Evolutionary conservation across 1,140 invertebrate genomes (phyloP).

Genomic region (Helicoverpa armigera): DNA sequence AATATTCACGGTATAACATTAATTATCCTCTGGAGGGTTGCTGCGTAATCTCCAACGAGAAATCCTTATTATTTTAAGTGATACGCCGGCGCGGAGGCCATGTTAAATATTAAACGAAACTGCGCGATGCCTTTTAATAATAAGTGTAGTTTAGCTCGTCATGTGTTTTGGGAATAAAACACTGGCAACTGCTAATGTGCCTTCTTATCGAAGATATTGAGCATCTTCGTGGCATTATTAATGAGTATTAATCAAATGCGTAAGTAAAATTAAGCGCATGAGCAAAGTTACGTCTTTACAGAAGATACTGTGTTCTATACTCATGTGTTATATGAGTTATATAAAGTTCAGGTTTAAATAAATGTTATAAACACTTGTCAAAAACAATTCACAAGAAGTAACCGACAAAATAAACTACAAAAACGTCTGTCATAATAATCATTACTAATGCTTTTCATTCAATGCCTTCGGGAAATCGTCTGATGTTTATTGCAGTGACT

Average conservation of each 20-base stretch:
- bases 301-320: too few species aligned
- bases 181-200: constrained; percentile 17
- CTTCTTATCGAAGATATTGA: constrained; percentile 23
- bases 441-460: constrained; percentile 21
- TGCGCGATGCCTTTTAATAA: constrained; percentile 48
- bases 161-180: constrained; percentile 43
- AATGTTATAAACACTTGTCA: not conserved
- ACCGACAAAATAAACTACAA: not conserved
- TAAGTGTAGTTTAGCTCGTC: constrained; percentile 37
- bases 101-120: constrained; percentile 60
- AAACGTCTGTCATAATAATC: constrained; percentile 8
- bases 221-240: not conserved
- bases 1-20: constrained; percentile 82
- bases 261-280: not conserved
- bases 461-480: constrained; percentile 26
- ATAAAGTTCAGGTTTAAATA: too few species aligned
- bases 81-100: constrained; percentile 49
- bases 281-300: too few species aligned
- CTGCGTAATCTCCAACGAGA: constrained; percentile 70
- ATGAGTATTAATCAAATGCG: constrained; percentile 13
- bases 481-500: constrained; percentile 24
- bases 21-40: constrained; percentile 77
- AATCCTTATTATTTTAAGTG: constrained; percentile 79
- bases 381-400: not conserved
- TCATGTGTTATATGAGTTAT: too few species aligned